A percentile compares a stretch with the other conserved stretches of the same genome.
phyloP scores from a whole-genome alignment of 2,113 vertebrate species.

The Bubalus kerabau region DNA sequence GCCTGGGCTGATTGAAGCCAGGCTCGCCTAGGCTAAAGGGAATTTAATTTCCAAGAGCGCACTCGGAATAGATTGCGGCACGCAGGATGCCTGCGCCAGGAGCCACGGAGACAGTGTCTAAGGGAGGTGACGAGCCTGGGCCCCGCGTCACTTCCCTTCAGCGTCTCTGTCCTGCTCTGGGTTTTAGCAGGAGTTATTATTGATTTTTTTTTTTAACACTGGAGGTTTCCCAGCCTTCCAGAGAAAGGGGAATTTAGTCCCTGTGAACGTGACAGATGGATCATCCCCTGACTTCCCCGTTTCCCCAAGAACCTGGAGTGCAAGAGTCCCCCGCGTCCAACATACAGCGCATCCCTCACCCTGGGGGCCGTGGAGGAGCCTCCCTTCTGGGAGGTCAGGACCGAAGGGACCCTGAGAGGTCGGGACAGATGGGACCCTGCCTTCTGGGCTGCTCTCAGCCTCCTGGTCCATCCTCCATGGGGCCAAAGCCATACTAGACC shows the following conservation, averaged over 20 bases:
- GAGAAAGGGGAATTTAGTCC: not conserved
- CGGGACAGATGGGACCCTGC: not conserved
- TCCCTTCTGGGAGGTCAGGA: not conserved
- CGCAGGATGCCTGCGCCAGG: rapidly evolving
- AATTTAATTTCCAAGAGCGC: conserved; percentile 37
- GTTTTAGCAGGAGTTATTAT: not conserved
- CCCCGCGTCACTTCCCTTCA: not conserved
- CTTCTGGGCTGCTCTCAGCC: not conserved
- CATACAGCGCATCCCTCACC: rapidly evolving
- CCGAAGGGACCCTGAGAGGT: not conserved
- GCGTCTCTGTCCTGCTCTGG: not conserved
- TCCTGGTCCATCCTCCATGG: not conserved
- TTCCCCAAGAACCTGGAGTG: not conserved
- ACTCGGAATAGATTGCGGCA: not conserved
- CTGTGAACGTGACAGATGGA: rapidly evolving
- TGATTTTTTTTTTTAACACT: not conserved
- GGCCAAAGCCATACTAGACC: too few species aligned
- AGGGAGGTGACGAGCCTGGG: not conserved
- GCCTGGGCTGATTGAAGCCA: conserved; percentile 24
- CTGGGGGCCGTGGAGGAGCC: rapidly evolving
- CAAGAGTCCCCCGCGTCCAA: not conserved
- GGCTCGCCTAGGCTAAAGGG: not conserved
- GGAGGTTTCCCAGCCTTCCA: not conserved
- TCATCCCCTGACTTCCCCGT: rapidly evolving
- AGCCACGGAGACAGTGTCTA: not conserved